A percentile compares a stretch with the other conserved stretches of the same genome.
Evolutionary conservation across 2,113 vertebrate genomes (phyloP).

Genomic region (Bos indicus): DNA sequence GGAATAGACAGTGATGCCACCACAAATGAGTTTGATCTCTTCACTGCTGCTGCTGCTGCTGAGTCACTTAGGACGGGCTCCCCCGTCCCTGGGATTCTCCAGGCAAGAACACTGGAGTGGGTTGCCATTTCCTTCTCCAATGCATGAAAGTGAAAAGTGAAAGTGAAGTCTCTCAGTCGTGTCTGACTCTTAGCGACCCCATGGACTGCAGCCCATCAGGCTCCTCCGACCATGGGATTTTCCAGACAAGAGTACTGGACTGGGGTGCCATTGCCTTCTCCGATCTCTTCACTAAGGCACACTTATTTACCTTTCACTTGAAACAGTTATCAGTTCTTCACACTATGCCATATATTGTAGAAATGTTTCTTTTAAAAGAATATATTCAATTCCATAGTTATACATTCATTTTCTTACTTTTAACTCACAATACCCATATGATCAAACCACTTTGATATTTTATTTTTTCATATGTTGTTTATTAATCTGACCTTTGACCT

Average conservation of each 20-base stretch:
- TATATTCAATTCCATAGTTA: background rate
- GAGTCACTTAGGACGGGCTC: too few relatives aligned
- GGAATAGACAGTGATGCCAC: background rate
- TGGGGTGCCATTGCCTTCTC: too few relatives aligned
- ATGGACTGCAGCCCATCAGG: too few relatives aligned
- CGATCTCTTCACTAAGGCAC: background rate
- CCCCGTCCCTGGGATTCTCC: too few relatives aligned
- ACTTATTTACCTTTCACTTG: background rate
- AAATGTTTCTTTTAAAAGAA: slow-evolving; percentile 3
- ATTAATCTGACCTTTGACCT: slow-evolving; percentile 14
- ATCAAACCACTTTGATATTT: background rate
- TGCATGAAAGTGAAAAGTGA: too few relatives aligned
- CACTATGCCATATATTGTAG: background rate
- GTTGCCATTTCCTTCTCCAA: too few relatives aligned
- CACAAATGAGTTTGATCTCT: background rate
- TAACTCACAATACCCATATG: background rate
- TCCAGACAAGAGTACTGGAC: too few relatives aligned
- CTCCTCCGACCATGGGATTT: too few relatives aligned
- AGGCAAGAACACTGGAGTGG: too few relatives aligned
- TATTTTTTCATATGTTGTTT: slow-evolving; percentile 16
- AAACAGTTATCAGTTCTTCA: slow-evolving; percentile 7
- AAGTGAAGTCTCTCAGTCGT: too few relatives aligned
- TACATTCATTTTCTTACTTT: background rate
- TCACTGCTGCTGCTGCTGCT: background rate
- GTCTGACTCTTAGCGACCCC: too few relatives aligned